Evolutionary conservation across 2,888 invertebrate genomes (phyloP), one percentile per base, ranked within the genome.

Genomic region (Caenorhabditis sp.): DNA sequence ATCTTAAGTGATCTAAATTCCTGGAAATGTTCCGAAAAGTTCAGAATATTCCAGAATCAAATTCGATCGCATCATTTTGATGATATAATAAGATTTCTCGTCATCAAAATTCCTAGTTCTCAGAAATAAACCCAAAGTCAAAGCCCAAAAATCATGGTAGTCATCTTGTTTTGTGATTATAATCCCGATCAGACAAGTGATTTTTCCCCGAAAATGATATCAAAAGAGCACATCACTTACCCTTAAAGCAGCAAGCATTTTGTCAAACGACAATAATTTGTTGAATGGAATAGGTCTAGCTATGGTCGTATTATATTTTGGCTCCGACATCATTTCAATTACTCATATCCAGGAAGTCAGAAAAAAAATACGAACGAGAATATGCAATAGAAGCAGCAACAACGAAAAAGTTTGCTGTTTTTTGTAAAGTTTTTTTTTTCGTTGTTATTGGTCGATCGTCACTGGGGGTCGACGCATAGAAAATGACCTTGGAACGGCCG

Each of bases 401-500:
- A n/a, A n/a, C n/a, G n/a, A n/a, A 50, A 52, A 38, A 70, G 62
- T 50, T 66, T 62, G 59, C 62, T 65, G 59, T 70, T 63, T 56
- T 66, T 60, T 54, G 52, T 31, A 50, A 36, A 43, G 25, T 60
- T 49, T 60, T 43, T 61, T 43, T 31, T 31, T 10, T 21, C 17
- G 59, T 17, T 21, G 52, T 21, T 31, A 31, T 31, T 31, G 31
- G 31, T 31, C 21, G 27, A 53, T 21, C 14, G 63, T 43, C 43
- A 17, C 65, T 70, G 65, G 70, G 66, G 70, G 70, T 58, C 70
- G 70, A 66, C 65, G 62, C 58, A 70, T 65, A 56, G 27, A 66
- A 60, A 64, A 61, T 67, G 71, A 71, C 72, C 72, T 72, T 72
- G 72, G 64, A 72, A 72, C 67, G 72, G 60, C 61, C 49, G 49